Conservation (phyloP, 2,888 invertebrate species). For the Eudemis profundana region DNA sequence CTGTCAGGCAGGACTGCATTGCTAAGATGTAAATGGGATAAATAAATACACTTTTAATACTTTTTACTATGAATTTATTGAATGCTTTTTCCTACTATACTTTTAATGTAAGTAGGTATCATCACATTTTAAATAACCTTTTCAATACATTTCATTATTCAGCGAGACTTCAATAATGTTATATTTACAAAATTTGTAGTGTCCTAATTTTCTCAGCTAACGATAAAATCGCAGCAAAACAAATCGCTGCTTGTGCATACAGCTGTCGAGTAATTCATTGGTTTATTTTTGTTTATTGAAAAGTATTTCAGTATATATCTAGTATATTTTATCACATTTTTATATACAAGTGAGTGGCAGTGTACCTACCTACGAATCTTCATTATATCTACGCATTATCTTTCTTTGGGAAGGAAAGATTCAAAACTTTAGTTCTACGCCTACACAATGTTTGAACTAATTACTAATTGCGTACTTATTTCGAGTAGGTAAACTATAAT, state of each 20-base stretch:
- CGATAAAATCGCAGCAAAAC: slow-evolving; percentile 21
- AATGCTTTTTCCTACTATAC: slow-evolving; percentile 39
- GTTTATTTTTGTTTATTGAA: slow-evolving; percentile 26
- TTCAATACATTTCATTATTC: slow-evolving; percentile 34
- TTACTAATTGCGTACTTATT: slow-evolving; percentile 33
- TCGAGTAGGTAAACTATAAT: slow-evolving; percentile 22
- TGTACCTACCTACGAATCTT: slow-evolving; percentile 38
- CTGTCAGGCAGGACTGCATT: background rate
- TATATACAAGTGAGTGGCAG: slow-evolving; percentile 42
- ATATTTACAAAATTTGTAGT: slow-evolving; percentile 38
- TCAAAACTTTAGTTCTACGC: slow-evolving; percentile 18
- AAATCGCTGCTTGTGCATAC: slow-evolving; percentile 21
- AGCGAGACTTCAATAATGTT: slow-evolving; percentile 23
- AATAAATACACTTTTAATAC: slow-evolving; percentile 24
- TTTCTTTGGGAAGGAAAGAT: slow-evolving; percentile 38
- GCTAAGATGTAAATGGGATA: background rate
- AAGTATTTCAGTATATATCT: slow-evolving; percentile 27
- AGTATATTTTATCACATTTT: slow-evolving; percentile 43
- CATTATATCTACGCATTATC: slow-evolving; percentile 24
- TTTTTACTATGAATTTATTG: slow-evolving; percentile 44
- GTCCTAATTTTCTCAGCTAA: slow-evolving; percentile 21
- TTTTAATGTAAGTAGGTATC: slow-evolving; percentile 41
- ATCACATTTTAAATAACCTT: slow-evolving; percentile 37
- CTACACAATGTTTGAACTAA: slow-evolving; percentile 34
- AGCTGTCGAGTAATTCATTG: slow-evolving; percentile 27